Conservation (phyloP, 2,888 invertebrate genomes). For the Apamea epomidion region DNA sequence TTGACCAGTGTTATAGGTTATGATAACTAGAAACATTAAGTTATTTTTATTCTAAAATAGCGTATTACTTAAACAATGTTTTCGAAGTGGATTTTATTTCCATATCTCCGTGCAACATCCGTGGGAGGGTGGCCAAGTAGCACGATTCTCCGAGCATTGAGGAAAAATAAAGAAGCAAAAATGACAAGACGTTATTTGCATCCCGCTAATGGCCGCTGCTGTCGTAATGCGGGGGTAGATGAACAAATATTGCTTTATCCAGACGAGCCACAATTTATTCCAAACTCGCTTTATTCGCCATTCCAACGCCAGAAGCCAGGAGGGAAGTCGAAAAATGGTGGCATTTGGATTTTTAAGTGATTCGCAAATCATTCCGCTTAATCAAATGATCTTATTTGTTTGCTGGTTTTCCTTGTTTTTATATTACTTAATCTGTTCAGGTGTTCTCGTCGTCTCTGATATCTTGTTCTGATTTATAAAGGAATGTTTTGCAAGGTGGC, state of each 20-base stretch:
- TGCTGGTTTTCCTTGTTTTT: constrained; percentile 77
- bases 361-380: constrained; percentile 89
- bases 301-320: constrained; percentile 83
- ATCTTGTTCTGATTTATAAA: constrained; percentile 35
- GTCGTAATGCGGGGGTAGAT: constrained; percentile 89
- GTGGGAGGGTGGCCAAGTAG: constrained; percentile 74
- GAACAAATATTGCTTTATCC: constrained; percentile 91
- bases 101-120: constrained; percentile 69
- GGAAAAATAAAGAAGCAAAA: constrained; percentile 89
- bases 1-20: not conserved
- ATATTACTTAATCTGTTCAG: constrained; percentile 56
- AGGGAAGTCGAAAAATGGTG: constrained; percentile 85
- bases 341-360: constrained; percentile 88
- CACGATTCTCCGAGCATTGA: constrained; percentile 78
- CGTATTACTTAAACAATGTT: constrained; percentile 36
- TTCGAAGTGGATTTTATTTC: constrained; percentile 58
- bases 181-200: constrained; percentile 91
- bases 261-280: constrained; percentile 89
- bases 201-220: constrained; percentile 88
- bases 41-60: constrained; percentile 7
- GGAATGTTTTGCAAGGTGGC: constrained; percentile 46
- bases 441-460: constrained; percentile 40
- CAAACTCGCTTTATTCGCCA: constrained; percentile 88
- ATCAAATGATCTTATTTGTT: constrained; percentile 88
- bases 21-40: not conserved